phyloP scores from a whole-genome alignment of 2,113 vertebrate genomes.

The Hoplias malabaricus region DNA sequence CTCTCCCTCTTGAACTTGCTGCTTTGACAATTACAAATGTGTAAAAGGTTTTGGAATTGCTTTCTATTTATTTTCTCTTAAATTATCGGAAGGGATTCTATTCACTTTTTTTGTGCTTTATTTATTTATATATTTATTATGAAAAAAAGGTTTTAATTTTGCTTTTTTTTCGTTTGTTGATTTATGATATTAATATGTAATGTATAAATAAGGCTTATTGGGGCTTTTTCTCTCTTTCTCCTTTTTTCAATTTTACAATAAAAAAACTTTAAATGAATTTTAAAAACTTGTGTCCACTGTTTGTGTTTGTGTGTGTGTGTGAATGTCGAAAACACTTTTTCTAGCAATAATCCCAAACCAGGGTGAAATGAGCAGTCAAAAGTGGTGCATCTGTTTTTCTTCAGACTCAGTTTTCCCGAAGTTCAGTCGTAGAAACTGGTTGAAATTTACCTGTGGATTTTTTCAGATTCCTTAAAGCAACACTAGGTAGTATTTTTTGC shows the following conservation, averaged over 20 bases:
- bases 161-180: slow-evolving; percentile 44
- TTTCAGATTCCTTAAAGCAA: no score
- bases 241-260: slow-evolving; percentile 61
- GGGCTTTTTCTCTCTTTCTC: slow-evolving; percentile 57
- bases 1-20: slow-evolving; percentile 51
- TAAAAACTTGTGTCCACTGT: not conserved
- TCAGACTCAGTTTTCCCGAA: no score
- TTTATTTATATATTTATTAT: slow-evolving; percentile 51
- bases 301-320: not conserved
- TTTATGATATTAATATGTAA: slow-evolving; percentile 49
- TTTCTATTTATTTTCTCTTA: slow-evolving; percentile 50
- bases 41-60: slow-evolving; percentile 39
- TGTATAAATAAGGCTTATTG: slow-evolving; percentile 52
- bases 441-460: no score
- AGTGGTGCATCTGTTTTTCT: no score
- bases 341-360: no score
- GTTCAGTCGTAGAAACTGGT: no score
- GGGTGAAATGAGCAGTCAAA: no score
- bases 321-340: not conserved
- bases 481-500: no score
- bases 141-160: not conserved
- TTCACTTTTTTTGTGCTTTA: slow-evolving; percentile 33
- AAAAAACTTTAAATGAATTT: slow-evolving; percentile 48
- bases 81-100: slow-evolving; percentile 29
- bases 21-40: slow-evolving; percentile 56